phyloP scores from a whole-genome alignment of 2,797 vertebrate species.

The Leucoraja ocellata region DNA sequence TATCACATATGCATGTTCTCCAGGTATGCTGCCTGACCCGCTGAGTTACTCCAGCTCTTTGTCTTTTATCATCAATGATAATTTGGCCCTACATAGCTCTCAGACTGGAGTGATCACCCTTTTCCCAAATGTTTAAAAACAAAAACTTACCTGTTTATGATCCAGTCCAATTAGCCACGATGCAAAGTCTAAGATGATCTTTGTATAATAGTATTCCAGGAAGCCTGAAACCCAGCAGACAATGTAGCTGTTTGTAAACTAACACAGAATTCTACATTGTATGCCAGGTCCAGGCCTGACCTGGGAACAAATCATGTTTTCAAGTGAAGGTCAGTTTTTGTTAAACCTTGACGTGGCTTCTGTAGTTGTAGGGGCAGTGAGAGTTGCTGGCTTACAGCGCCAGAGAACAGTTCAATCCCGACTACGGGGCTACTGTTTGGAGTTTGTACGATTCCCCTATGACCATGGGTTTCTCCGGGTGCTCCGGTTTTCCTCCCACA shows the following conservation, averaged over 20 bases:
- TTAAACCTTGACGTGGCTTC: neutral
- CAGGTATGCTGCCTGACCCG: too few species aligned
- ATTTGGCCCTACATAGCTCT: neutral
- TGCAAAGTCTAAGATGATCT: neutral
- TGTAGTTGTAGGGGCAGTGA: too few species aligned
- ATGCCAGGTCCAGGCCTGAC: constrained; percentile 96
- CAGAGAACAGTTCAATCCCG: too few species aligned
- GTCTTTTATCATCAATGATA: neutral
- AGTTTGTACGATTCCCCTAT: too few species aligned
- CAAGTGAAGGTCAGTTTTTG: neutral
- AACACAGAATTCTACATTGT: constrained; percentile 99
- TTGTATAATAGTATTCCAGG: constrained; percentile 51
- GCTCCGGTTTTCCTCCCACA: too few species aligned
- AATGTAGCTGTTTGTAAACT: constrained; percentile 98
- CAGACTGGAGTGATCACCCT: neutral
- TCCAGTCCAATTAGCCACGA: neutral
- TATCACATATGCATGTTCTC: too few species aligned
- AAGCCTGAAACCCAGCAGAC: constrained; percentile 99
- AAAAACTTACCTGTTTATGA: neutral
- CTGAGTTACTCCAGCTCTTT: too few species aligned
- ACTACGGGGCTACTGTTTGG: too few species aligned
- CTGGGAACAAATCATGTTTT: constrained; percentile 50
- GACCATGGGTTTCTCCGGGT: too few species aligned
- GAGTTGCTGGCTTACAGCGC: too few species aligned
- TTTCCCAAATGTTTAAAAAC: neutral